Conservation (phyloP, 2,888 invertebrate genomes). For the Caenorhabditis macrosperma region DNA sequence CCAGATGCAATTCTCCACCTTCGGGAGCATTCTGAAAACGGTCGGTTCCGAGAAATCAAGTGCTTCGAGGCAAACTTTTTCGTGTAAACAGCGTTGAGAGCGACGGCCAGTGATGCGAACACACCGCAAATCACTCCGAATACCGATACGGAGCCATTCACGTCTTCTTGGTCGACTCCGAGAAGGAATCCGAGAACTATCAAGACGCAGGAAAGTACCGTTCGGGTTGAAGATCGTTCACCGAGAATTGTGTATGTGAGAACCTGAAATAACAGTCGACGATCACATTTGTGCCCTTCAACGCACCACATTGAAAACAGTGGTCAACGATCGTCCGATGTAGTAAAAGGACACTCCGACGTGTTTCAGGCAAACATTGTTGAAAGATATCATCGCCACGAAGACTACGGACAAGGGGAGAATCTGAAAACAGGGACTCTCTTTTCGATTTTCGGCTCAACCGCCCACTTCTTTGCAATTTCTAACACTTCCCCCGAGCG, state of each 20-base stretch:
- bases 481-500: no score
- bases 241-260: constrained; percentile 90
- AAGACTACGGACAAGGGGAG: constrained; percentile 94
- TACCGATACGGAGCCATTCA: constrained; percentile 90
- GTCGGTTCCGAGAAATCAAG: no score
- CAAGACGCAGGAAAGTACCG: constrained; percentile 89
- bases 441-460: neutral
- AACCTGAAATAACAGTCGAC: constrained; percentile 81
- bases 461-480: constrained; percentile 77
- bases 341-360: constrained; percentile 98
- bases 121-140: constrained; percentile 92
- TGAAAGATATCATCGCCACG: constrained; percentile 96
- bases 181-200: constrained; percentile 94
- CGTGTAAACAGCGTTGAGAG: constrained; percentile 94
- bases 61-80: constrained; percentile 83
- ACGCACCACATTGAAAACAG: constrained; percentile 93
- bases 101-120: constrained; percentile 90
- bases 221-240: constrained; percentile 87
- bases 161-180: constrained; percentile 95
- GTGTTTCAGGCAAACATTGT: constrained; percentile 95
- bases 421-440: constrained; percentile 84
- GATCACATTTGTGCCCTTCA: neutral
- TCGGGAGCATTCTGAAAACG: constrained; percentile 85
- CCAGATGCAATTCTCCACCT: constrained; percentile 93
- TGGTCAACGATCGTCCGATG: constrained; percentile 94